phyloP scores from a whole-genome alignment of 2,888 invertebrate genomes.

The Cotesia congregata region DNA sequence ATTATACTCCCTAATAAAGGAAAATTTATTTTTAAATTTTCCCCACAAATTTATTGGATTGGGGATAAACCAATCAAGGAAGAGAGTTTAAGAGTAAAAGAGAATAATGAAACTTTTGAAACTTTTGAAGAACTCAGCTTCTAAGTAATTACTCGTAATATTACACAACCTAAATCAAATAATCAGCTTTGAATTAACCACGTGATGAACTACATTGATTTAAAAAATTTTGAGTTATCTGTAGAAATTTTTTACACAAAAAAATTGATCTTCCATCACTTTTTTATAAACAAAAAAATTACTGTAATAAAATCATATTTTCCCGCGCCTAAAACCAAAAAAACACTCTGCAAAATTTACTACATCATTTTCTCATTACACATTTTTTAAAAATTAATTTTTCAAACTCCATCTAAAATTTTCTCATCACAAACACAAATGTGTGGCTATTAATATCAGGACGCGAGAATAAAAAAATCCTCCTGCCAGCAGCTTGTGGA shows the following conservation, averaged over 20 bases:
- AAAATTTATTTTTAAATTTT: neutral
- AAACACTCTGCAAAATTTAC: no score
- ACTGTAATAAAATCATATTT: no score
- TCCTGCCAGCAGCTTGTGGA: slow-evolving; percentile 3
- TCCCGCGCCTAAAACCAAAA: no score
- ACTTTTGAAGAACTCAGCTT: neutral
- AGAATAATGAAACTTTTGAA: neutral
- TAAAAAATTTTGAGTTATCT: no score
- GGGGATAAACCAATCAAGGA: neutral
- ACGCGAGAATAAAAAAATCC: neutral
- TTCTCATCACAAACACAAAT: no score
- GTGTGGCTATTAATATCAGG: slow-evolving; percentile 1
- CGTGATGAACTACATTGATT: no score
- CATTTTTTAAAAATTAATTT: no score
- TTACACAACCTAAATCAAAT: neutral
- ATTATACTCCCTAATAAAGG: neutral
- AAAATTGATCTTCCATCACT: neutral
- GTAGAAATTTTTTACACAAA: neutral
- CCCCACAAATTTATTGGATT: neutral
- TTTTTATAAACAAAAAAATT: no score
- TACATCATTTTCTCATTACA: no score
- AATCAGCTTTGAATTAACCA: no score
- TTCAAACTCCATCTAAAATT: no score
- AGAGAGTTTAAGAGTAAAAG: neutral
- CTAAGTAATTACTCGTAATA: neutral